Conservation (phyloP, 2,888 invertebrate genomes). For the Ctena decussata region DNA sequence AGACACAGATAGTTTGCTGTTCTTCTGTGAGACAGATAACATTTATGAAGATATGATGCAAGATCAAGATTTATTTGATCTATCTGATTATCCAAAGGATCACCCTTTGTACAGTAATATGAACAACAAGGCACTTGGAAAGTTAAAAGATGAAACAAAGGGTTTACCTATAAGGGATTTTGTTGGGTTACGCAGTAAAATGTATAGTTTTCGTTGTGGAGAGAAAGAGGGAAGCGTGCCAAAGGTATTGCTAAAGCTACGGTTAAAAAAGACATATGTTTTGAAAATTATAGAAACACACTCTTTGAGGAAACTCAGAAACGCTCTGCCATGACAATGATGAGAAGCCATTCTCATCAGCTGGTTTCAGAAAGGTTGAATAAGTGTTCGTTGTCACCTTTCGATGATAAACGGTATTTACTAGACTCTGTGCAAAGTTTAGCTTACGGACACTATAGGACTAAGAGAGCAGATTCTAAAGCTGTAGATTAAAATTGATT, state of each 20-base stretch:
- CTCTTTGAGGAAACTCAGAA: constrained; percentile 38
- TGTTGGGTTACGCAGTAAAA: constrained; percentile 68
- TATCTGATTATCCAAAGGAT: constrained; percentile 75
- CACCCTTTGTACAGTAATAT: constrained; percentile 64
- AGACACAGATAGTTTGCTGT: constrained; percentile 49
- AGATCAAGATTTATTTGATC: constrained; percentile 43
- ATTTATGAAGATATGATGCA: constrained; percentile 36
- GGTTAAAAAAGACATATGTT: constrained; percentile 46
- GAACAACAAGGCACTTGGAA: constrained; percentile 77
- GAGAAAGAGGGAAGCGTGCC: constrained; percentile 25
- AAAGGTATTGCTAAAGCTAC: constrained; percentile 42
- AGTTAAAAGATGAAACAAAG: constrained; percentile 81
- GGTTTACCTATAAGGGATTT: constrained; percentile 72
- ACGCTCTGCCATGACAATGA: constrained; percentile 38
- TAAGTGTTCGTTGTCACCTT: constrained; percentile 49
- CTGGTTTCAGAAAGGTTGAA: constrained; percentile 46
- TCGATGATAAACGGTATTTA: constrained; percentile 61
- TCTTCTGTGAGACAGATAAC: constrained; percentile 21
- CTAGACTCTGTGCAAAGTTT: constrained; percentile 13
- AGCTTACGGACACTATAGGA: constrained; percentile 39
- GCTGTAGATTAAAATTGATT: no score
- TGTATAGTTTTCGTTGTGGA: constrained; percentile 23
- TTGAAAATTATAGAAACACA: constrained; percentile 51
- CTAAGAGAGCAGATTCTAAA: no score
- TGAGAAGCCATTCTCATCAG: constrained; percentile 53